Conservation (phyloP, 2,888 invertebrate genomes). For the Drosophila birchii region DNA sequence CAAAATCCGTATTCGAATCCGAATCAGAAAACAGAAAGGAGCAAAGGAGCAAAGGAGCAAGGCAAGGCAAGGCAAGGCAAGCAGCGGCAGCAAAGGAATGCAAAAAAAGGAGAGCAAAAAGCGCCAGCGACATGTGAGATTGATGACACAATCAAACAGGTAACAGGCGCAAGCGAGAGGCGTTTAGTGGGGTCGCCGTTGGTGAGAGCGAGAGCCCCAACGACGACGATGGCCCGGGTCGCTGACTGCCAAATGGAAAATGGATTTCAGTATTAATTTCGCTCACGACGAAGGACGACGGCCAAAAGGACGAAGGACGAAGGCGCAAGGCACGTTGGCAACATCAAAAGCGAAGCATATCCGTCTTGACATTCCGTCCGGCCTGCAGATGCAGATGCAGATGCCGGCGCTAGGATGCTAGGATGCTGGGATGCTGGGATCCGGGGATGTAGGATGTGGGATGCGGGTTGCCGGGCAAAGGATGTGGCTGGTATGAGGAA, state of each 20-base stretch:
- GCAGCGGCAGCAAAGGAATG: constrained; percentile 8
- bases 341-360: constrained; percentile 69
- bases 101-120: constrained; percentile 21
- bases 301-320: constrained; percentile 18
- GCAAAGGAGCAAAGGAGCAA: constrained; percentile 29
- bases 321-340: constrained; percentile 58
- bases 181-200: not conserved
- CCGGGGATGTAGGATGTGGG: constrained; percentile 5
- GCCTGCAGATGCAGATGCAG: constrained; percentile 40
- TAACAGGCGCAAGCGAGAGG: constrained; percentile 25
- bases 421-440: not conserved
- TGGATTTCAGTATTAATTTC: constrained; percentile 78
- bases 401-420: constrained; percentile 4
- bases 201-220: constrained; percentile 24
- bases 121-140: constrained; percentile 61
- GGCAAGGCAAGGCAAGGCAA: constrained; percentile 5
- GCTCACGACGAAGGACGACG: constrained; percentile 57
- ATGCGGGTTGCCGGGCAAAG: not conserved
- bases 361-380: constrained; percentile 58
- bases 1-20: constrained; percentile 17
- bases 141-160: constrained; percentile 68
- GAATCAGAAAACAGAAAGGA: constrained; percentile 21
- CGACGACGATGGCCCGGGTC: constrained; percentile 18
- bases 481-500: constrained; percentile 3
- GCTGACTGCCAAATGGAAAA: constrained; percentile 70